Conservation (phyloP, 2,797 vertebrate species). For the Champsocephalus gunnari region DNA sequence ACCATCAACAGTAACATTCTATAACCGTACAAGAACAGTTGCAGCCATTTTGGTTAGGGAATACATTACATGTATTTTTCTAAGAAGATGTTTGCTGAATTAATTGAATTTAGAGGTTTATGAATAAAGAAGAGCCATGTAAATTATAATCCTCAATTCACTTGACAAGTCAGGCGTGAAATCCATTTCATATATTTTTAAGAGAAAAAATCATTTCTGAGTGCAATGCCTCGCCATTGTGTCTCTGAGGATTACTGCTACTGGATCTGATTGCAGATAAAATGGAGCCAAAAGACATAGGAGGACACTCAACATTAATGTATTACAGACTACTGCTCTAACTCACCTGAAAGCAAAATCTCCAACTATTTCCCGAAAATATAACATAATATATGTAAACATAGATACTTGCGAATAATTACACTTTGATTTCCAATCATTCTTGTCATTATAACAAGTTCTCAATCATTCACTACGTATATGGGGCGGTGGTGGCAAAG, state of each 20-base stretch:
- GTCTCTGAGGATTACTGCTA: slow-evolving; percentile 54
- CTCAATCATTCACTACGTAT: not conserved
- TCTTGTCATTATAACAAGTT: not conserved
- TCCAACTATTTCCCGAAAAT: not conserved
- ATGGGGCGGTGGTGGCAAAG: too few relatives aligned
- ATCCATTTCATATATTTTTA: slow-evolving; percentile 49
- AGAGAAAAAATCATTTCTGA: slow-evolving; percentile 42
- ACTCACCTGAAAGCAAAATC: not conserved
- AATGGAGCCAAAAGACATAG: slow-evolving; percentile 44
- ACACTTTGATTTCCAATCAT: not conserved
- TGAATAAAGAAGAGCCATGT: slow-evolving; percentile 66
- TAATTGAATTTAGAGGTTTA: slow-evolving; percentile 65
- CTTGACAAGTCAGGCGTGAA: slow-evolving; percentile 61
- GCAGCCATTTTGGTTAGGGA: slow-evolving; percentile 12
- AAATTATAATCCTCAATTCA: slow-evolving; percentile 68
- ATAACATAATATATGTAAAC: not conserved
- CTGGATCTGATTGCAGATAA: slow-evolving; percentile 60
- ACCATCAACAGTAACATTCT: slow-evolving; percentile 14
- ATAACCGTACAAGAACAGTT: slow-evolving; percentile 25
- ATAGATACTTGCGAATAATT: not conserved
- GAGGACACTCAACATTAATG: slow-evolving; percentile 24
- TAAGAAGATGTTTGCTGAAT: slow-evolving; percentile 59
- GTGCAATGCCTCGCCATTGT: slow-evolving; percentile 37
- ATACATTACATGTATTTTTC: slow-evolving; percentile 46
- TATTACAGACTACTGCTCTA: slow-evolving; percentile 38